Evolutionary conservation across 2,113 vertebrate genomes (phyloP), one percentile per base, ranked within the genome.

Genomic region (Atrichornis clamosus): DNA sequence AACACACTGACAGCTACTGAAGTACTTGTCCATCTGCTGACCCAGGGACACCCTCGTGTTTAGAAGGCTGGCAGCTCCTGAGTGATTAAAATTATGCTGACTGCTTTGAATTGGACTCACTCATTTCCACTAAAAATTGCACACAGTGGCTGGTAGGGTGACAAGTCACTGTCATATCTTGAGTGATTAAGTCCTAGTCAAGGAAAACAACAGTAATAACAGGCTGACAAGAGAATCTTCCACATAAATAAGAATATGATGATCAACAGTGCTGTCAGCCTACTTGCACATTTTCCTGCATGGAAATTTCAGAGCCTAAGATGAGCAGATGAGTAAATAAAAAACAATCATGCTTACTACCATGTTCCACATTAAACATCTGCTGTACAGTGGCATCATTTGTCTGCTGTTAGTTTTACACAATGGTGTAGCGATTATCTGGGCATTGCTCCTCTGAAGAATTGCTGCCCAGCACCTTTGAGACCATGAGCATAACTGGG

Each of bases 121-220:
- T 87, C 52, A 67, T 85, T 94, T 91, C 78, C 70, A 58, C 81
- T 87, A 70, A 65, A 33, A 93, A 91, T 46, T 69, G 30, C 72
- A 46, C 39, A 46, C 46, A 73, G 44, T 59, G 64, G 17, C 72
- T 95, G 74, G 27, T 79, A 95, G 67, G 44, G 41, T 64, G 77
- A 60, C 64, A 93, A 87, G 74, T 50, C 81, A 53, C 37, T 81
- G 33, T 42, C 73, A 20, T 26, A 33, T 46, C 68, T 85, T 82
- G 91, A 96, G 42, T 65, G 89, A 95, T 85, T 91, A 91, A 94
- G 81, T 90, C 59, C 62, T 62, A 79, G 78, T 91, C 67, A 91
- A 89, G 63, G 62, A 55, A 85, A 94, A 80, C 2, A 0, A 70
- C 52, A 62, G 58, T 63, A 96, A 95, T 91, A 96, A 85, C 0